A percentile compares a stretch with the other conserved stretches of the same genome.
phyloP scores from a whole-genome alignment of 2,797 vertebrate species.

The Gallinago stenura region DNA sequence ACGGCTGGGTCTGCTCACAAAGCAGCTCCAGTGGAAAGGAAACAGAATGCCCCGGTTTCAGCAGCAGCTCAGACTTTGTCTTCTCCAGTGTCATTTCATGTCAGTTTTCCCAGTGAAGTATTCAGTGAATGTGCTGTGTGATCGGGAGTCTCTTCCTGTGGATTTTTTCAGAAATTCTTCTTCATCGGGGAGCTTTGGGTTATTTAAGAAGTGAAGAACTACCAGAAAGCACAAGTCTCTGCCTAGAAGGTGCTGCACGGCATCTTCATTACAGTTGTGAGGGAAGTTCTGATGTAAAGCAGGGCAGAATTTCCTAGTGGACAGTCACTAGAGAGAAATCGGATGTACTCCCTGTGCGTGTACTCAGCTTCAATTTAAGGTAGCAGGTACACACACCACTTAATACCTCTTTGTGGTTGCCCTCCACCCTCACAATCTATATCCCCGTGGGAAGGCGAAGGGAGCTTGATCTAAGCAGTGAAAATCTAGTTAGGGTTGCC shows the following conservation, averaged over 20 bases:
- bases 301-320: neutral
- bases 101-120: neutral
- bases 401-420: neutral
- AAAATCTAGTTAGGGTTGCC: neutral
- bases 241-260: neutral
- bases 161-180: neutral
- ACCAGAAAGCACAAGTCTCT: neutral
- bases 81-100: neutral
- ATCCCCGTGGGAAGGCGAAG: neutral
- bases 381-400: neutral
- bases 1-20: neutral
- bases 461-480: neutral
- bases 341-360: neutral
- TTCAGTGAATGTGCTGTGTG: neutral
- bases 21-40: neutral
- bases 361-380: neutral
- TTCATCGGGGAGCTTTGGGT: neutral
- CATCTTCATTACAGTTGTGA: neutral
- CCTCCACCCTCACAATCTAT: neutral
- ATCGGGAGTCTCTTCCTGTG: neutral
- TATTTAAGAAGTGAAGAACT: neutral
- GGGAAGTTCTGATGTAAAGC: neutral
- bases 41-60: neutral
- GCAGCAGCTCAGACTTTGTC: neutral
- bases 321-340: neutral